Evolutionary conservation across 2,113 vertebrate species (phyloP).

Genomic region (Riparia riparia): DNA sequence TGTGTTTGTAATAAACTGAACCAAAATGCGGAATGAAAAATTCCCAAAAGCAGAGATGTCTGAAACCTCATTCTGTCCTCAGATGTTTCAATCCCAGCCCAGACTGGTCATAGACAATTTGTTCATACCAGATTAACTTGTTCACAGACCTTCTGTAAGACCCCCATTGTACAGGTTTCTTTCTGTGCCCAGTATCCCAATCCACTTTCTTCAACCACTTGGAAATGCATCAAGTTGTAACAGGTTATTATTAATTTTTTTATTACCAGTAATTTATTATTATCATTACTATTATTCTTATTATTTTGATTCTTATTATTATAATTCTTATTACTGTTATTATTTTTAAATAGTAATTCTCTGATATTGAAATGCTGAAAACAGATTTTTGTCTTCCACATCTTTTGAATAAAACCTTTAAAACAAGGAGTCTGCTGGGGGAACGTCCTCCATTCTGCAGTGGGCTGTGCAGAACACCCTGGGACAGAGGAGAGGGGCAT

Average conservation of each 20-base stretch:
- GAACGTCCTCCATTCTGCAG: rapidly evolving
- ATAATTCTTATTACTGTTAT: not conserved
- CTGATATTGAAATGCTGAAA: not conserved
- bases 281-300: too few species aligned
- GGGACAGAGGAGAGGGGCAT: not conserved
- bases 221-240: not conserved
- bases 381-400: not conserved
- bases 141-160: not conserved
- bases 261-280: not conserved
- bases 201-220: not conserved
- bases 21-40: not conserved
- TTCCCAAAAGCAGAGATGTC: not conserved
- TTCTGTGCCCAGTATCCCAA: not conserved
- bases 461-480: not conserved
- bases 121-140: not conserved
- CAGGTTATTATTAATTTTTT: not conserved
- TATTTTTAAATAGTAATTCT: not conserved
- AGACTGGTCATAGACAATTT: not conserved
- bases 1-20: not conserved
- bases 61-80: not conserved
- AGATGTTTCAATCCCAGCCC: not conserved
- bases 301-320: not conserved
- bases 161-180: not conserved
- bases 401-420: not conserved
- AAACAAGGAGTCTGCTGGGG: not conserved